Conservation (phyloP, 2,113 vertebrate species). For the Sterrhoptilus dennistouni region DNA sequence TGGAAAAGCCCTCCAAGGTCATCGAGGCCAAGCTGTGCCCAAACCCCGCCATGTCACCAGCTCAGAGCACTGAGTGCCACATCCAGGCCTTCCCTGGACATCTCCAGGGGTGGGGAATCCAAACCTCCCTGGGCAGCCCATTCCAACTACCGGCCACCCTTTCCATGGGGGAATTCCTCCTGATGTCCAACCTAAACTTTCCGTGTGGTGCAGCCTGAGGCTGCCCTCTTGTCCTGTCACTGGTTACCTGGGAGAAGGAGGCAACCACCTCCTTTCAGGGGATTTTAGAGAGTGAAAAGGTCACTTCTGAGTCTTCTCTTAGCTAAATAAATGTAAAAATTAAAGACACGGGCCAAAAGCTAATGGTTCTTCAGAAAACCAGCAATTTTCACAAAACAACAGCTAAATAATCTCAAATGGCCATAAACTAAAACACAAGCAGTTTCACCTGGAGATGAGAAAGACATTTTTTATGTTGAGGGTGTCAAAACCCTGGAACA, state of each 20-base stretch:
- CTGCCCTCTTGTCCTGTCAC: not conserved
- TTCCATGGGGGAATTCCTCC: not conserved
- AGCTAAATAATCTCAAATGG: not conserved
- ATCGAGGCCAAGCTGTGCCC: rapidly evolving
- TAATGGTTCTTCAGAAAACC: not conserved
- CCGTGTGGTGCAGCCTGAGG: not conserved
- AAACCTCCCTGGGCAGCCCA: no score
- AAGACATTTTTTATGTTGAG: not conserved
- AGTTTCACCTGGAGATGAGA: not conserved
- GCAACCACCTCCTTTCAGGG: no score
- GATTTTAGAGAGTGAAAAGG: not conserved
- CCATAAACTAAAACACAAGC: not conserved
- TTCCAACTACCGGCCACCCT: rapidly evolving
- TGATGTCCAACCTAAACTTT: not conserved
- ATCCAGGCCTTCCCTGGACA: rapidly evolving
- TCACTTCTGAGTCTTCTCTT: not conserved
- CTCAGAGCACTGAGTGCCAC: not conserved
- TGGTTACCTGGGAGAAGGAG: not conserved
- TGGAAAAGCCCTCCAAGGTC: not conserved
- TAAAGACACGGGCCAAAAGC: not conserved
- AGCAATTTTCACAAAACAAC: not conserved
- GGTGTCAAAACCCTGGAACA: not conserved
- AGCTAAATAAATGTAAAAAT: no score
- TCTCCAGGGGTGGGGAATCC: not conserved
- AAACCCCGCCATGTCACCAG: no score